phyloP scores from a whole-genome alignment of 1,140 invertebrate genomes.

The Dinothrombium tinctorium region DNA sequence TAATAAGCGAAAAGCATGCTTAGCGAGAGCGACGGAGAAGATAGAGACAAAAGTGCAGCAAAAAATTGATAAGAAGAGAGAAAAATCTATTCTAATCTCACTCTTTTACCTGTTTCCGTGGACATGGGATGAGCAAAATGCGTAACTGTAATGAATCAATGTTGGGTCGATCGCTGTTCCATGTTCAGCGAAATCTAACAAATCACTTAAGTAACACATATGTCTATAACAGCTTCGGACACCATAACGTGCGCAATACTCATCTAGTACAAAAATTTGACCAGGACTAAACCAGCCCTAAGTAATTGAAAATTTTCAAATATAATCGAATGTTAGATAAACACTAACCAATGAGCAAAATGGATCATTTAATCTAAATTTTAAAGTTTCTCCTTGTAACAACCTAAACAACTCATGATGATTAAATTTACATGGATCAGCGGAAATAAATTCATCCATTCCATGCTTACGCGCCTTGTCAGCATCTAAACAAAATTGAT shows the following conservation, averaged over 20 bases:
- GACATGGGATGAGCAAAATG: slow-evolving; percentile 94
- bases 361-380: slow-evolving; percentile 84
- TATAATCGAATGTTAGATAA: no score
- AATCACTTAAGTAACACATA: slow-evolving; percentile 80
- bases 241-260: slow-evolving; percentile 92
- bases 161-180: slow-evolving; percentile 92
- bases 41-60: neutral
- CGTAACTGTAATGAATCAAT: slow-evolving; percentile 93
- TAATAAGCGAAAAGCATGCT: neutral
- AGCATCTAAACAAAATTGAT: slow-evolving; percentile 36
- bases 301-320: neutral
- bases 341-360: slow-evolving; percentile 80
- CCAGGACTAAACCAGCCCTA: slow-evolving; percentile 93
- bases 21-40: neutral
- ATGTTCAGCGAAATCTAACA: slow-evolving; percentile 73
- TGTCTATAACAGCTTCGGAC: slow-evolving; percentile 89
- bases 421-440: slow-evolving; percentile 88
- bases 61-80: neutral
- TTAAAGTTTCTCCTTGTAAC: slow-evolving; percentile 72
- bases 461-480: slow-evolving; percentile 91
- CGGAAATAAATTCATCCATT: slow-evolving; percentile 96
- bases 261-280: slow-evolving; percentile 91
- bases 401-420: slow-evolving; percentile 75
- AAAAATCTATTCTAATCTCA: neutral
- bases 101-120: slow-evolving; percentile 63